phyloP scores from a whole-genome alignment of 30 jellyfish, hydroid and myxozoan species.

The Mastigias papua region DNA sequence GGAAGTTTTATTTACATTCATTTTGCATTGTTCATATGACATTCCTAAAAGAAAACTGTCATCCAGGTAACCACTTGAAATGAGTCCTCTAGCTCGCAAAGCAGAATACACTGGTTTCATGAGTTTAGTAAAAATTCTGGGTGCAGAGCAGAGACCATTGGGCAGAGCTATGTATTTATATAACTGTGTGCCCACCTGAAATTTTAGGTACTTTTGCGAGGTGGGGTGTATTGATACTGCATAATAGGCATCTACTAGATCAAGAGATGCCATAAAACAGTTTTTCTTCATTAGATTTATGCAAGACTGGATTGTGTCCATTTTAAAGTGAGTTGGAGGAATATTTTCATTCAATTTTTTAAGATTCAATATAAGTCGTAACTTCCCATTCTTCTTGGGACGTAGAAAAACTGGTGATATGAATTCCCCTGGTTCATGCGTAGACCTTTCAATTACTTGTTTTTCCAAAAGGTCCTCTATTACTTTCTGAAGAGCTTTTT shows the following conservation, averaged over 20 bases:
- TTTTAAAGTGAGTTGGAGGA: neutral
- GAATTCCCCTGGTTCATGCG: neutral
- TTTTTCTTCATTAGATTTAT: too few species aligned
- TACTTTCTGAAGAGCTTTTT: neutral
- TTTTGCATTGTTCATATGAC: neutral
- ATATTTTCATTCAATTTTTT: neutral
- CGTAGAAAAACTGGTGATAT: neutral
- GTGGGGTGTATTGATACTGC: neutral
- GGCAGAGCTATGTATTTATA: neutral
- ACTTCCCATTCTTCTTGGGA: neutral
- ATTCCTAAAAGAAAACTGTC: neutral
- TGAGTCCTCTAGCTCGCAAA: neutral
- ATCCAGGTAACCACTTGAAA: neutral
- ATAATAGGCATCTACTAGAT: neutral
- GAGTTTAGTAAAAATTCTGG: neutral
- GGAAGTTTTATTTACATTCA: neutral
- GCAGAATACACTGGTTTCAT: neutral
- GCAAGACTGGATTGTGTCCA: neutral
- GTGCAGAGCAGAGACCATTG: neutral
- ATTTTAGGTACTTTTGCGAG: neutral
- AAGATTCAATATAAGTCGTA: neutral
- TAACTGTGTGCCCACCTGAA: neutral
- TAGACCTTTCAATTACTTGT: neutral
- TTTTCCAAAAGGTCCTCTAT: neutral
- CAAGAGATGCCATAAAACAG: neutral